phyloP scores from a whole-genome alignment of 2,888 invertebrate genomes.

The Nycteola revayana region DNA sequence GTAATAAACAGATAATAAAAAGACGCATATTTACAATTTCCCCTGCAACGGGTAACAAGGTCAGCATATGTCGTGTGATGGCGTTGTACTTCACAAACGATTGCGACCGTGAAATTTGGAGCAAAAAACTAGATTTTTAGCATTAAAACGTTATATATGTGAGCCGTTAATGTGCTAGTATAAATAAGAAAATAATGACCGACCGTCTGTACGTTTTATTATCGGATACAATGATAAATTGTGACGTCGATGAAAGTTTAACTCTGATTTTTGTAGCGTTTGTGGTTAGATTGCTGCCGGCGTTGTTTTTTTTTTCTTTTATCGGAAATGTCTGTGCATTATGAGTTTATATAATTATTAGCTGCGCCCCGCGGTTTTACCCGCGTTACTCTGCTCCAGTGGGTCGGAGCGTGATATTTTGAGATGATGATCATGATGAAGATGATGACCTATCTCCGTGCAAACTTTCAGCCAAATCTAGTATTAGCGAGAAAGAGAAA shows the following conservation, averaged over 20 bases:
- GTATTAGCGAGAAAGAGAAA: no score
- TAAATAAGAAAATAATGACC: conserved; percentile 18
- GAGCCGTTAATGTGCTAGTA: conserved; percentile 26
- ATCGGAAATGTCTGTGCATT: no score
- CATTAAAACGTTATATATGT: conserved; percentile 35
- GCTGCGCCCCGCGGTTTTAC: no score
- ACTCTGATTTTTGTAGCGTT: background rate
- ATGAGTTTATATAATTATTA: no score
- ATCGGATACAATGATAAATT: background rate
- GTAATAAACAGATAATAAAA: conserved; percentile 17
- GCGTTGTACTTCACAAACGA: conserved; percentile 27
- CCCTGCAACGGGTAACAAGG: conserved; percentile 31
- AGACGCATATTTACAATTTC: conserved; percentile 27
- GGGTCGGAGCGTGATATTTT: no score
- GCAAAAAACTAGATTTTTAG: conserved; percentile 58
- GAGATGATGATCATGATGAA: no score
- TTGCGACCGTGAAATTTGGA: conserved; percentile 60
- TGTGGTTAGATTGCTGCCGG: no score
- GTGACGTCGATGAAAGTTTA: no score
- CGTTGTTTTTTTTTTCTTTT: no score
- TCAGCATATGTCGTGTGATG: conserved; percentile 25
- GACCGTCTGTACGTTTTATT: conserved; percentile 1
- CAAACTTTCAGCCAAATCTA: no score
- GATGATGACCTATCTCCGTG: no score
- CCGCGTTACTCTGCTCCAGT: no score